Conservation (phyloP, 2,113 vertebrate genomes). For the Athene noctua region DNA sequence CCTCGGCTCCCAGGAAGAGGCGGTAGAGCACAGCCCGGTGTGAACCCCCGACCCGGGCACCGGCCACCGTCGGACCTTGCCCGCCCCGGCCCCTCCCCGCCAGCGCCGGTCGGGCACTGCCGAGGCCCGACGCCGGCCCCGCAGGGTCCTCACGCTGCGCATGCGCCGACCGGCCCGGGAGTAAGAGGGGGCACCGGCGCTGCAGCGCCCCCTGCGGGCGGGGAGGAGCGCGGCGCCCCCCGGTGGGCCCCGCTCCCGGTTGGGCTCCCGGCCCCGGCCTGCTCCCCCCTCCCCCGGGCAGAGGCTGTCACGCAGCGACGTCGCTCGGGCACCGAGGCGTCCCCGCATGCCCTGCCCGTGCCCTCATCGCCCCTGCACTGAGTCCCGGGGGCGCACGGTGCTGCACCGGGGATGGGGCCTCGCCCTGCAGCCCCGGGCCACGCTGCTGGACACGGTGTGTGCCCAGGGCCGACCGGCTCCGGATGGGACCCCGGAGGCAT, state of each 20-base stretch:
- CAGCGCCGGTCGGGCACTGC: neutral
- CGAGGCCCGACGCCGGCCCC: neutral
- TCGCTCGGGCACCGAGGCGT: no score
- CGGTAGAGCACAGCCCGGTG: neutral
- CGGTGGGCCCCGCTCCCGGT: neutral
- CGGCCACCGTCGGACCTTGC: no score
- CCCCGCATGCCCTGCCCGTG: neutral
- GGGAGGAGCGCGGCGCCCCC: neutral
- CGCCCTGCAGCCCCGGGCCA: neutral
- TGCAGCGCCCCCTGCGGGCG: conserved; percentile 4
- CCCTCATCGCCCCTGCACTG: no score
- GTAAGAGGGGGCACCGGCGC: rapidly evolving
- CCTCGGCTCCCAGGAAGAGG: neutral
- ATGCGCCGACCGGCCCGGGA: neutral
- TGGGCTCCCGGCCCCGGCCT: neutral
- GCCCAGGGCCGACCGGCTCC: neutral
- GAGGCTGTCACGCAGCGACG: neutral
- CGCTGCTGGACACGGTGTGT: neutral
- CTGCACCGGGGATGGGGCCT: neutral
- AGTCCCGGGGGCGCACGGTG: neutral
- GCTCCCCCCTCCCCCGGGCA: neutral
- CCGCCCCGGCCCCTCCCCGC: neutral
- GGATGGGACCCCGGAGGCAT: neutral
- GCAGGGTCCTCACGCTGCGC: conserved; percentile 43
- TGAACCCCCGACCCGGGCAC: no score